Conservation (phyloP, 53 echinoderm and acorn worm species). For the Actinopyga echinites region DNA sequence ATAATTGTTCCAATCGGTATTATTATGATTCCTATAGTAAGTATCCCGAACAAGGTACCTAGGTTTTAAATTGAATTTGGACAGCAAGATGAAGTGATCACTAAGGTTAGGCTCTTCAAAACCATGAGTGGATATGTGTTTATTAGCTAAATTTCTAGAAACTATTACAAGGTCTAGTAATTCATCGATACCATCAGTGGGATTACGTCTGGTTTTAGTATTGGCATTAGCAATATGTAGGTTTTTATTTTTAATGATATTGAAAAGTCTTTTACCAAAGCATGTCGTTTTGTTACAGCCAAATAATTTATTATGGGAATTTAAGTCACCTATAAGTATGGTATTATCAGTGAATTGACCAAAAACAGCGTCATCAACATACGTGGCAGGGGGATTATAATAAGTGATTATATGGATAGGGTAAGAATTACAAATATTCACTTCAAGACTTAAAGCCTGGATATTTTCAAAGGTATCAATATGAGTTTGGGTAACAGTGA, state of each 20-base stretch:
- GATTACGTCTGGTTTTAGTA: not conserved
- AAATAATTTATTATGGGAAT: not conserved
- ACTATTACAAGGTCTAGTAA: not conserved
- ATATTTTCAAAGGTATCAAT: not conserved
- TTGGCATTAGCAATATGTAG: not conserved
- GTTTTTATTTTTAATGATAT: not conserved
- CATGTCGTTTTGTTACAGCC: not conserved
- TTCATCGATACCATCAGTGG: not conserved
- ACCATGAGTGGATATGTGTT: not conserved
- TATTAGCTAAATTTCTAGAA: not conserved
- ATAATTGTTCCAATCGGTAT: not conserved
- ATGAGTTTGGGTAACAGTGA: too few species aligned
- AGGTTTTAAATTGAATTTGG: too few species aligned
- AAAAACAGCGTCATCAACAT: not conserved
- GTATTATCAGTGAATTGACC: not conserved
- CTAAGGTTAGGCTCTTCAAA: not conserved
- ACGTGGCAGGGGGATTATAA: too few species aligned
- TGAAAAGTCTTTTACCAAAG: not conserved
- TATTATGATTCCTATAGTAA: not conserved
- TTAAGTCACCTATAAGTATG: not conserved
- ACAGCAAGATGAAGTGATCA: not conserved
- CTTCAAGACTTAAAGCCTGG: not conserved
- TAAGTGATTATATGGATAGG: too few species aligned
- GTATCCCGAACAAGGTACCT: too few species aligned
- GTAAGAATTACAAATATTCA: not conserved